These are phyloP conservation scores for Porites lutea DNA, from an alignment of 64 coral and sea anemone genomes.

Conservation along the genomic window DNA sequence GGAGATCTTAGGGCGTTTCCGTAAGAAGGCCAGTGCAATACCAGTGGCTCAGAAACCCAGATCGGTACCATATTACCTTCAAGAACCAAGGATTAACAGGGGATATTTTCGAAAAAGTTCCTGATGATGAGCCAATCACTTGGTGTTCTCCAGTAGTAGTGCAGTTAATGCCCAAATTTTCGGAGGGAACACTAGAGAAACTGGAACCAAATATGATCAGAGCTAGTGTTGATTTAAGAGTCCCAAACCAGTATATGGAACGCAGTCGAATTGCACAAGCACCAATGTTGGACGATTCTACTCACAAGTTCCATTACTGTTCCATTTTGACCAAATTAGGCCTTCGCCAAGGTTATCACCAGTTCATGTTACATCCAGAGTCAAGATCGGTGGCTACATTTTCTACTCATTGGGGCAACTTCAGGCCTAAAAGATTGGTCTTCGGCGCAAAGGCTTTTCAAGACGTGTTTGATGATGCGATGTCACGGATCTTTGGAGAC, in stretches of 20 bases:
- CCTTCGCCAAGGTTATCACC: neutral
- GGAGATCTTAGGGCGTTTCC: too few relatives aligned
- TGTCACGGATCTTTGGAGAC: neutral
- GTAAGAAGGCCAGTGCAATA: neutral
- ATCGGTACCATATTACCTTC: neutral
- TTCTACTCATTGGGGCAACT: slow-evolving; percentile 13
- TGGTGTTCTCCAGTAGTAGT: slow-evolving; percentile 9
- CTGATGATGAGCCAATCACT: slow-evolving; percentile 4
- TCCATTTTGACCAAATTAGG: neutral
- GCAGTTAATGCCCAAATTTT: slow-evolving; percentile 32
- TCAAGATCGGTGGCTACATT: neutral
- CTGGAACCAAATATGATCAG: slow-evolving; percentile 43
- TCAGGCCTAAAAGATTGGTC: neutral
- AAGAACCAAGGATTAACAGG: slow-evolving; percentile 17
- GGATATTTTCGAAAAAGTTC: slow-evolving; percentile 22
- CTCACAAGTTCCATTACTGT: neutral
- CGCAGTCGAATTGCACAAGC: neutral
- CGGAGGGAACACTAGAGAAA: neutral
- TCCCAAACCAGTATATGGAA: slow-evolving; percentile 47
- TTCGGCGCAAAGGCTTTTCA: neutral
- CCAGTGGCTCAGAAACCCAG: slow-evolving; percentile 11
- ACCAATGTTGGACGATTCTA: neutral
- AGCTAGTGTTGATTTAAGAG: slow-evolving; percentile 13
- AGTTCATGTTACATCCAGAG: neutral
- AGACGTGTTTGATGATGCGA: slow-evolving; percentile 6